These are phyloP conservation scores for Epinephelus awoara DNA, from an alignment of 2,797 vertebrate species.

Conservation along the genomic window DNA sequence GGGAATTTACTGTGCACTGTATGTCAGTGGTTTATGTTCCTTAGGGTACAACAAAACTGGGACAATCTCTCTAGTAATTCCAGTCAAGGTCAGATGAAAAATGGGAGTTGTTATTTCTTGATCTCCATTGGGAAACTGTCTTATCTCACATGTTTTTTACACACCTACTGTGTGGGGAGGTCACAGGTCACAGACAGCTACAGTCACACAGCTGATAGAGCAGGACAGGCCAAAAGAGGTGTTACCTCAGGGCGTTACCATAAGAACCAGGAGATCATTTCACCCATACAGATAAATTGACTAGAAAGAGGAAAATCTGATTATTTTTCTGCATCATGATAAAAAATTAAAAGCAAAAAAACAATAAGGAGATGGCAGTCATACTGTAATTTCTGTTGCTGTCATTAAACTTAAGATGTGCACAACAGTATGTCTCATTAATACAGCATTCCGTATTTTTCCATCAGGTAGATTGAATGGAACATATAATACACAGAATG, in stretches of 20 bases:
- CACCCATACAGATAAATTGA: not conserved
- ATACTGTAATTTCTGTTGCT: no score
- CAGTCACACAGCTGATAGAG: not conserved
- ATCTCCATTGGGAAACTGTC: slow-evolving; percentile 27
- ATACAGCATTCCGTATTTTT: no score
- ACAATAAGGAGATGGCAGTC: no score
- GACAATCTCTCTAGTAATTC: not conserved
- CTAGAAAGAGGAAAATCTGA: not conserved
- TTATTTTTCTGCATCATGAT: not conserved
- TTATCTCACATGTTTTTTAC: not conserved
- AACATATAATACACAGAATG: no score
- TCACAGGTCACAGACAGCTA: slow-evolving; percentile 19
- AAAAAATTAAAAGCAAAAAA: not conserved
- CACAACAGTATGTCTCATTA: no score
- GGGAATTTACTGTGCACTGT: no score
- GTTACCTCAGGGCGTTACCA: not conserved
- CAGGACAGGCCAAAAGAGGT: no score
- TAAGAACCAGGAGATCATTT: not conserved
- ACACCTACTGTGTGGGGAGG: not conserved
- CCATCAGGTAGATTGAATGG: no score
- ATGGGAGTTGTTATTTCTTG: slow-evolving; percentile 27
- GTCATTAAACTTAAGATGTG: no score
- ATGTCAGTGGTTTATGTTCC: slow-evolving; percentile 3
- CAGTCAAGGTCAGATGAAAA: slow-evolving; percentile 30
- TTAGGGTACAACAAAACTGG: not conserved